These are phyloP conservation scores for Ahaetulla prasina DNA, from an alignment of 2,113 vertebrate genomes.

Conservation along the genomic window DNA sequence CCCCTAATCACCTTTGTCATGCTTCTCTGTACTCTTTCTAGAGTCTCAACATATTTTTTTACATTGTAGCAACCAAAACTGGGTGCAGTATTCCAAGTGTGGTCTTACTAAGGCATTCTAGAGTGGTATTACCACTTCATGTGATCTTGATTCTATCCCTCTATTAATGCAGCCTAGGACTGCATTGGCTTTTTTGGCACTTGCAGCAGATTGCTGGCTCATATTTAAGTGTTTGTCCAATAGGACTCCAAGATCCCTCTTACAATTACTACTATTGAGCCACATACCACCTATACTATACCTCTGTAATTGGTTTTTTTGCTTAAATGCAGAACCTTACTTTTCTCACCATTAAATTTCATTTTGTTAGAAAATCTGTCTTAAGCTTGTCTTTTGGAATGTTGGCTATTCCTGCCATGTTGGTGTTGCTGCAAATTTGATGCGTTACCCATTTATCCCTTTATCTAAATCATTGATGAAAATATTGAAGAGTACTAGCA, in stretches of 20 bases:
- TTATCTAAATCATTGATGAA: background rate
- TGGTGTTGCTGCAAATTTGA: background rate
- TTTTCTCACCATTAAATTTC: background rate
- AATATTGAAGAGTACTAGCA: background rate
- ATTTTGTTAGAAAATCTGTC: background rate
- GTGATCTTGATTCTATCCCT: background rate
- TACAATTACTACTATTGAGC: background rate
- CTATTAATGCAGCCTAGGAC: no score
- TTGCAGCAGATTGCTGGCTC: no score
- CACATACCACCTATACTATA: background rate
- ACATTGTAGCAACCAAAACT: background rate
- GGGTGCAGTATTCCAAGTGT: background rate
- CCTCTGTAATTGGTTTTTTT: background rate
- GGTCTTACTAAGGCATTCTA: background rate
- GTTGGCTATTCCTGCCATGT: background rate
- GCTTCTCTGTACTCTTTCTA: no score
- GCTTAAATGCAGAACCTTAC: background rate
- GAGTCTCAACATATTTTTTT: no score
- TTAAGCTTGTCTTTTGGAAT: background rate
- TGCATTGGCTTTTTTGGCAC: no score
- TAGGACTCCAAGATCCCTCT: no score
- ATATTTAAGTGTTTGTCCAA: no score
- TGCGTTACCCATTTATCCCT: background rate
- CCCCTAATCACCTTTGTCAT: no score
- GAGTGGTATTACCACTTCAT: background rate